Evolutionary conservation across 2,797 vertebrate genomes (phyloP), one percentile per base, ranked within the genome.

Genomic region (Adrianichthys oophorus): DNA sequence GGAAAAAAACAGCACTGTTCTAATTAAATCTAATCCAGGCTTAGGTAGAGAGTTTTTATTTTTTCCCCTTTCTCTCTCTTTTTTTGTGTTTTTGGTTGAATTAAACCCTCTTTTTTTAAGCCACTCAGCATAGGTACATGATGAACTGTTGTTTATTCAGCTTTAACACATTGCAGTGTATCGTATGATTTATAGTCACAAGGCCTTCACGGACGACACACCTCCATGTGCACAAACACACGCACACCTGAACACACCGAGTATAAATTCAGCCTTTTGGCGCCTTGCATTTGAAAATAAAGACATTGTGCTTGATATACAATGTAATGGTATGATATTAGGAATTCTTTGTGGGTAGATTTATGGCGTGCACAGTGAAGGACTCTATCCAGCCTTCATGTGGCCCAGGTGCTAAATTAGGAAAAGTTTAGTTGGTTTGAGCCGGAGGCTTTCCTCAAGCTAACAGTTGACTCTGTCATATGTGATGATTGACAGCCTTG

Each of bases 91-190:
- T 43, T 12, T 43, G 18, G 37, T 49, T 40, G 41, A 21, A 49
- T 6, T 7, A 5, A 29, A 15, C 67, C 62, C 62, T 21, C 63
- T 65, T 65, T 66, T 68, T 67, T 65, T 68, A 65, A 65, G 61
- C 29, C 45, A 1, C 41, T 59, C 59, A 76, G 69, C 70, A 58
- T 66, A 82, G 72, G 63, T 62, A 18, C 66, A 67, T 17, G 49
- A 52, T 61, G 71, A 57, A 66, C 64, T 52, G 40, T 68, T 86
- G 73, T 89, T 88, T 73, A 75, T 68, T 73, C 87, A 87, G 85
- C 87, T 89, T 81, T 75, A 83, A 83, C 62, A 43, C 72, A 83
- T 80, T 48, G 62, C 55, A 50, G 15, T 15, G 56, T 21, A 71
- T 68, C 17, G 16, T 70, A 48, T 72, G 74, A 86, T 85, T 88